These are phyloP conservation scores for Rhabdornis inornatus DNA, from an alignment of 2,113 vertebrate genomes.

Conservation along the genomic window DNA sequence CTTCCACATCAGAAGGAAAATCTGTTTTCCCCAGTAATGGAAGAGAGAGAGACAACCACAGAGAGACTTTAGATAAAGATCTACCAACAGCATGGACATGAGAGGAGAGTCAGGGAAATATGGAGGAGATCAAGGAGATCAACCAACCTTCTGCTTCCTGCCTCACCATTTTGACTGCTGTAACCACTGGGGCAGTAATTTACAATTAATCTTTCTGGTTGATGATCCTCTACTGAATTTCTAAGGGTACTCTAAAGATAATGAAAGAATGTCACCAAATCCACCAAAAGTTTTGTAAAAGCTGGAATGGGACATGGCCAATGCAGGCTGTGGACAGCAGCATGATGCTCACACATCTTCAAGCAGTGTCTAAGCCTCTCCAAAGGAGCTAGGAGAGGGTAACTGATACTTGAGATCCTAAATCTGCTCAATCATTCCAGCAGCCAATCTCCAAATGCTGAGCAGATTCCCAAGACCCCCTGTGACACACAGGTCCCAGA, in stretches of 20 bases:
- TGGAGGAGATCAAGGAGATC: not conserved
- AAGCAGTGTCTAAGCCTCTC: not conserved
- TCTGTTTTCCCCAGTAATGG: not conserved
- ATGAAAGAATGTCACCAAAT: not conserved
- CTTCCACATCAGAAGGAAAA: not conserved
- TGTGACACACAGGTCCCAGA: not conserved
- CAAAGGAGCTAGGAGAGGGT: not conserved
- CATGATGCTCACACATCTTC: not conserved
- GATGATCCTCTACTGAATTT: not conserved
- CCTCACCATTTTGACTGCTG: not conserved
- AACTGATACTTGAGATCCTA: not conserved
- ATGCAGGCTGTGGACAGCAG: not conserved
- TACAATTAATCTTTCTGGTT: not conserved
- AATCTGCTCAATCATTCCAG: not conserved
- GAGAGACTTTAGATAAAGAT: not conserved
- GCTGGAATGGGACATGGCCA: not conserved
- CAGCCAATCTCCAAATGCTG: not conserved
- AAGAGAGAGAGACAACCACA: not conserved
- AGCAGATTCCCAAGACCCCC: not conserved
- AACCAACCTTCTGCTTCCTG: not conserved
- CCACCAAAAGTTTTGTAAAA: not conserved
- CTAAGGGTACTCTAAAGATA: not conserved
- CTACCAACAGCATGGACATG: not conserved
- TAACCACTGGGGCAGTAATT: not conserved
- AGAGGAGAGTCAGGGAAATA: accelerated